A percentile compares a stretch with the other conserved stretches of the same genome.
Evolutionary conservation across 2,113 vertebrate species (phyloP).

Genomic region (Kryptolebias marmoratus): DNA sequence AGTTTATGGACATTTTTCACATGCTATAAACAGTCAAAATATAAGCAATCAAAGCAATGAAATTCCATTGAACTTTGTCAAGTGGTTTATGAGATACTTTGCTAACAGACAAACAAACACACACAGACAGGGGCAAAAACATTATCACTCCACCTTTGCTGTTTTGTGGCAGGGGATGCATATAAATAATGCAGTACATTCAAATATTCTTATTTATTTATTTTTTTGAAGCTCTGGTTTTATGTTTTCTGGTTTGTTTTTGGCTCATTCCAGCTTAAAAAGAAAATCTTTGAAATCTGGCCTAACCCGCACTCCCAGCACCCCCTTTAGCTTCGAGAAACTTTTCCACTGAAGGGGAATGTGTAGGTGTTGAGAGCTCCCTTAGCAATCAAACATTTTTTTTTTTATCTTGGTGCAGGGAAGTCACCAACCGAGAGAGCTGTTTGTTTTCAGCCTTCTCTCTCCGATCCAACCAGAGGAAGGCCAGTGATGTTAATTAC

Average conservation of each 20-base stretch:
- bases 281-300: conserved; percentile 40
- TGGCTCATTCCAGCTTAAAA: conserved; percentile 25
- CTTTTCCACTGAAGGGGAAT: conserved; percentile 53
- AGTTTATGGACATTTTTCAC: not conserved
- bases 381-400: conserved; percentile 46
- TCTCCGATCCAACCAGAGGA: conserved; percentile 17
- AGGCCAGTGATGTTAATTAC: conserved; percentile 46
- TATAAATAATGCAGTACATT: no score
- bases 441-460: conserved; percentile 27
- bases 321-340: conserved; percentile 28
- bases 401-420: conserved; percentile 33
- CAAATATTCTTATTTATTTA: no score
- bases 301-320: not conserved
- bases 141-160: no score
- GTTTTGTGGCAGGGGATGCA: no score
- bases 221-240: not conserved
- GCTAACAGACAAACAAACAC: no score
- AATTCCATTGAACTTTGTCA: no score
- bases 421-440: conserved; percentile 43
- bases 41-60: not conserved
- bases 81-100: no score
- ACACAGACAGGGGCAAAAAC: no score
- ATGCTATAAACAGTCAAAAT: not conserved
- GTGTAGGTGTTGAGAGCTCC: conserved; percentile 58
- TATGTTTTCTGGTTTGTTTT: conserved; percentile 5